Base-by-base conservation (phyloP, 2,888 invertebrate species). In the Oscheius sp. region DNA sequence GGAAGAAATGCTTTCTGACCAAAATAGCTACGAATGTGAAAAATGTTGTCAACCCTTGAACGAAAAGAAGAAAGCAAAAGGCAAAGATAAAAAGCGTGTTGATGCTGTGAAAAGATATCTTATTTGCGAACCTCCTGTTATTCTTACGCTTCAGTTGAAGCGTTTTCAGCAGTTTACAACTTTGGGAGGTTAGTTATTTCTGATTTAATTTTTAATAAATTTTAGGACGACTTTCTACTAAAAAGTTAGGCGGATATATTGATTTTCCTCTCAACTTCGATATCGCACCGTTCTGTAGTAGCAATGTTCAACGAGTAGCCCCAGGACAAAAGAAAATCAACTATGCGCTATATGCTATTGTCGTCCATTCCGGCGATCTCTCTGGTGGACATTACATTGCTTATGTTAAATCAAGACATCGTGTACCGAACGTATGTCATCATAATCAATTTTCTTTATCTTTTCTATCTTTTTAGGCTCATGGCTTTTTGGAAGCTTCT, bases 101-200 rank as follows among this genome's bases (percentile, higher is more conserved):
- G 75, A 72, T 20, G 80, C 80, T 2, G 28, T 59, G 12, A 80
- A 80, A 54, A 69, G 78, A 6, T 85, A 88, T 68, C 82, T 95
- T 41, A 91, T 98, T 32, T 93, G 92, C 74, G 91, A 91, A 85
- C 94, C 95, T 26, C 97, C 97, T 0, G 92, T 94, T 3, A 92
- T 97, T 62, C 90, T 98, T 0, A 97, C 96, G 64, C 88, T 98
- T 24, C 97, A 98, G 86, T 88, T 98, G 74, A 98, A 98, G 88
- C 89, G 97, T 72, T 98, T 97, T 89, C 94, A 95, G 88, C 91
- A 94, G 85, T 88, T 73, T 4, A 33, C 49, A 17, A 17, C 26
- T 2, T 63, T 57, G 8, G 30, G 26, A 17, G 50, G 57, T 36
- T 17, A 26, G 9, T 22, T 44, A 28, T 44, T 44, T 59, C 6